phyloP scores from a whole-genome alignment of 1,140 invertebrate species.

The Macrostomum lignano region DNA sequence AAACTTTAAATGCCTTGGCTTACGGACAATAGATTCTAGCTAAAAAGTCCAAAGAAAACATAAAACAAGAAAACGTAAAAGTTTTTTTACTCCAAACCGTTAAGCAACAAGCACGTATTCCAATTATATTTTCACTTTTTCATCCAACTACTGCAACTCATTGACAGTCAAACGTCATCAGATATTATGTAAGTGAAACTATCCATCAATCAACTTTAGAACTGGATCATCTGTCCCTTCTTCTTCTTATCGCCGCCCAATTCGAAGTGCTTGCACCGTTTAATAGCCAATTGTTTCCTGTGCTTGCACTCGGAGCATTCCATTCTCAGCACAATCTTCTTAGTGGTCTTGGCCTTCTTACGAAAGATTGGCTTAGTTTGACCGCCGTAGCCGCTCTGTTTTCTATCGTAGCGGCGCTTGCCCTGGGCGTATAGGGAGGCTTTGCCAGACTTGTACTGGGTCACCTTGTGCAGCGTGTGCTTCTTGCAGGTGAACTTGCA shows the following conservation, averaged over 20 bases:
- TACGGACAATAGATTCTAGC: too few relatives aligned
- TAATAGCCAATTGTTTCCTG: constrained; percentile 77
- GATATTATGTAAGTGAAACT: too few relatives aligned
- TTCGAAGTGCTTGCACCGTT: constrained; percentile 98
- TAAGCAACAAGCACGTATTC: too few relatives aligned
- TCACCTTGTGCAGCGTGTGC: constrained; percentile 91
- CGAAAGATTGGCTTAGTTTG: constrained; percentile 99
- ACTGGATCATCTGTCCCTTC: constrained; percentile 81
- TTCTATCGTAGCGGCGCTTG: constrained; percentile 10
- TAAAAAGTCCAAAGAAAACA: too few relatives aligned
- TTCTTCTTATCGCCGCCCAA: constrained; percentile 94
- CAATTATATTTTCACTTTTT: too few relatives aligned
- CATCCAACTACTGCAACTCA: too few relatives aligned
- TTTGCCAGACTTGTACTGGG: constrained; percentile 97
- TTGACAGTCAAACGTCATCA: too few relatives aligned
- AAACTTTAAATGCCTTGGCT: too few relatives aligned
- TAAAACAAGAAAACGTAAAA: too few relatives aligned
- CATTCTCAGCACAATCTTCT: constrained; percentile 96
- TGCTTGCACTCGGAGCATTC: constrained; percentile 94
- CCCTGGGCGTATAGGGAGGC: constrained; percentile 37
- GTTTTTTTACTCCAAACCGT: too few relatives aligned
- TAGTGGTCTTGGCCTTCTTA: constrained; percentile 99
- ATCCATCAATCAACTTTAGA: too few relatives aligned
- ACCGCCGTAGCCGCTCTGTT: constrained; percentile 61
- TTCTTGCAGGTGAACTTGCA: constrained; percentile 44